Percentiles rank a stretch among this genome's conserved stretches.
These are phyloP conservation scores for Sturnus vulgaris DNA, from an alignment of 2,113 vertebrate species.

Conservation along the genomic window DNA sequence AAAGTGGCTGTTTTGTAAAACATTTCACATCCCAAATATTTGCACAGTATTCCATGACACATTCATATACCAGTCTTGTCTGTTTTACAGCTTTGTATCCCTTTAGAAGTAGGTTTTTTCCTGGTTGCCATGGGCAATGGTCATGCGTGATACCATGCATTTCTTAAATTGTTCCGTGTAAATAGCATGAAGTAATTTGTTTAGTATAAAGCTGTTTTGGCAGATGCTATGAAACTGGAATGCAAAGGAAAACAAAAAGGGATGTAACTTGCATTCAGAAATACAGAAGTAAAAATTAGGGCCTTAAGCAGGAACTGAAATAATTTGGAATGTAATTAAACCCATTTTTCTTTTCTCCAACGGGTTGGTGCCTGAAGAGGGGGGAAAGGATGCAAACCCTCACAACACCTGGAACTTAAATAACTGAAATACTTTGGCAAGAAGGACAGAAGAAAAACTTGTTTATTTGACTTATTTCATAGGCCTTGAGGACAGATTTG, in stretches of 20 bases:
- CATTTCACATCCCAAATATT: neutral
- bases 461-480: neutral
- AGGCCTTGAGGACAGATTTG: neutral
- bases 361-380: fast-evolving
- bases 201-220: conserved; percentile 13
- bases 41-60: neutral
- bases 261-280: neutral
- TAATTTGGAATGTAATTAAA: neutral
- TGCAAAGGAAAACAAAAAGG: neutral
- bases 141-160: neutral
- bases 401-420: neutral
- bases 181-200: conserved; percentile 38
- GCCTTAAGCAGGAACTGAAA: neutral
- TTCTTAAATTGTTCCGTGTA: conserved; percentile 14
- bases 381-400: neutral
- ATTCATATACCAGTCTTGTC: neutral
- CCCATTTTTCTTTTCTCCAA: neutral
- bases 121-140: neutral
- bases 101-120: neutral
- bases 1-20: neutral
- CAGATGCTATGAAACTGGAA: neutral
- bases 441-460: neutral
- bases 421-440: neutral
- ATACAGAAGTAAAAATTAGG: neutral
- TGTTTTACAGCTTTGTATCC: neutral